Evolutionary conservation across 2,113 vertebrate genomes (phyloP), one percentile per base, ranked within the genome.

Genomic region (Phodopus roborovskii): DNA sequence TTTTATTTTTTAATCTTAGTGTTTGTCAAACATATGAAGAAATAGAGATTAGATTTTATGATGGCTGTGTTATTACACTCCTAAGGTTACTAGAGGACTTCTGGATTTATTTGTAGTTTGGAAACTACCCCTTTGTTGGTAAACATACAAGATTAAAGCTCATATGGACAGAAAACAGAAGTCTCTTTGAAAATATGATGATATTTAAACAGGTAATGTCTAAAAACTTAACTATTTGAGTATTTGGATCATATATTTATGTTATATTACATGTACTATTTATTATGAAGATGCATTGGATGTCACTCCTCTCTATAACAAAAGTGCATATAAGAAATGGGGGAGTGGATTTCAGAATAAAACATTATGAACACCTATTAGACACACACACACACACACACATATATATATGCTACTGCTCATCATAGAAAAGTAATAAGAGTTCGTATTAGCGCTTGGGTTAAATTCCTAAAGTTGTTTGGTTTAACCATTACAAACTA

Each of bases 401-500:
- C n/a, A 74, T 3, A 0, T 50, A 73, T 11, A 36, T 28, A 39
- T 13, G 5, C 22, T 75, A 5, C 22, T 95, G 22, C 30, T 88
- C 45, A 85, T 33, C 16, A 88, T 39, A 16, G 7, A 79, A 56
- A 77, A 92, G 53, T 58, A 83, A 81, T 9, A 84, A 68, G 26
- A 74, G 26, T 48, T 36, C 19, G 4, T 50, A 26, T 92, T 66
- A 85, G 71, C 64, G 45, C 17, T 39, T 83, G 82, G n/a, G 39
- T 88, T 97, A 42, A 48, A 77, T 92, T 95, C 39, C 17, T 39
- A 50, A 92, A 13, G 19, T 73, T 82, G 36, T 15, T 28, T 92
- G 20, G 58, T 62, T 42, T 78, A 71, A 53, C 13, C 33, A 73
- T 11, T 82, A 68, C 33, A 88, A 78, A 58, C 4, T 39, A 85